phyloP scores from a whole-genome alignment of 2,888 invertebrate species.

The Phasia obesa region DNA sequence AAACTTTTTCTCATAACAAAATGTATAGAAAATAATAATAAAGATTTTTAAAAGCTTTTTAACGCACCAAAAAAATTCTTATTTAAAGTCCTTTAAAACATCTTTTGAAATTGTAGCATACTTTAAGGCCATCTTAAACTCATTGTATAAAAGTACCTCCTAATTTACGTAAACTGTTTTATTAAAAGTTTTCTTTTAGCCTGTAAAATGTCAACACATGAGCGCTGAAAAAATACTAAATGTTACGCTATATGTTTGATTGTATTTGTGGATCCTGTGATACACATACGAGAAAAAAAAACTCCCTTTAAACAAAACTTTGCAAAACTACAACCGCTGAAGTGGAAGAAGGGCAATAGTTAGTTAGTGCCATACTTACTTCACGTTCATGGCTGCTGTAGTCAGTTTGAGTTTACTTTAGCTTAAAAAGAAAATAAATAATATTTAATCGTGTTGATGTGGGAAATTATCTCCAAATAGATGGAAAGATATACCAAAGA shows the following conservation, averaged over 20 bases:
- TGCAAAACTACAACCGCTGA: slow-evolving; percentile 7
- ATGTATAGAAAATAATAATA: no score
- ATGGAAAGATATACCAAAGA: not conserved
- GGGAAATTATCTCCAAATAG: slow-evolving; percentile 37
- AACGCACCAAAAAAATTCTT: not conserved
- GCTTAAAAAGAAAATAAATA: slow-evolving; percentile 27
- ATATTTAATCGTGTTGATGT: slow-evolving; percentile 44
- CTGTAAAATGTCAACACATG: slow-evolving; percentile 63
- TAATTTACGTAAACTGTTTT: slow-evolving; percentile 16
- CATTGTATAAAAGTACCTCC: not conserved
- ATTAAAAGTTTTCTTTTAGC: not conserved
- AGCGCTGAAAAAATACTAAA: not conserved
- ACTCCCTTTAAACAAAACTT: slow-evolving; percentile 1
- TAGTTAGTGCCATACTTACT: not conserved
- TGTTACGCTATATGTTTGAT: not conserved
- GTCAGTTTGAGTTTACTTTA: slow-evolving; percentile 24
- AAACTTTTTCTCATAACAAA: no score
- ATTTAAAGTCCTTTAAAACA: not conserved
- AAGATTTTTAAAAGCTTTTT: not conserved
- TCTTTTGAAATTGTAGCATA: slow-evolving; percentile 11
- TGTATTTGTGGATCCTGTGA: slow-evolving; percentile 33
- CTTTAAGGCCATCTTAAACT: not conserved
- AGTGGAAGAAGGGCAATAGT: slow-evolving; percentile 6
- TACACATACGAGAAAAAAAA: not conserved
- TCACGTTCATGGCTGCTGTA: not conserved